Evolutionary conservation across 1,140 invertebrate genomes (phyloP).

Genomic region (Drosophila fuyamai): DNA sequence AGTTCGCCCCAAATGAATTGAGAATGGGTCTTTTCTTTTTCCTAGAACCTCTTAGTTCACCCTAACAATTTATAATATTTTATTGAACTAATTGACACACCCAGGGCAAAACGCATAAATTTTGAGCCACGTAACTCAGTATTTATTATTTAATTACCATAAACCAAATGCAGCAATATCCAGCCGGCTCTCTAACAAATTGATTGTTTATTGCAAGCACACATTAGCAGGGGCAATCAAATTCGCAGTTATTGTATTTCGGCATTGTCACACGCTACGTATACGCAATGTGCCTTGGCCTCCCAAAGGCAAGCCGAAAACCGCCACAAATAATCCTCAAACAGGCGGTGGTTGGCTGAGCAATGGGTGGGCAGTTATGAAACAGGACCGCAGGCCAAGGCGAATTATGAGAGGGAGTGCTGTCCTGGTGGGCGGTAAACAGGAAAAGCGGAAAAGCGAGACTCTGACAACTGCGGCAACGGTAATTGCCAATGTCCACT

Average conservation of each 20-base stretch:
- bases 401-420: constrained; percentile 50
- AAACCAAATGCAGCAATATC: constrained; percentile 49
- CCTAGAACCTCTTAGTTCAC: background rate
- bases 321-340: constrained; percentile 51
- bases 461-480: constrained; percentile 75
- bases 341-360: background rate
- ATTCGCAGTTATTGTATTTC: constrained; percentile 58
- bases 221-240: constrained; percentile 61
- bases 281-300: constrained; percentile 48
- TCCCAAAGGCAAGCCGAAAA: constrained; percentile 29
- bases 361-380: constrained; percentile 46
- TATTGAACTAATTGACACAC: constrained; percentile 70
- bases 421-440: background rate
- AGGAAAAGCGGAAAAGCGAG: constrained; percentile 35
- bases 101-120: constrained; percentile 55
- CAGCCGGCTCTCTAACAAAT: constrained; percentile 60
- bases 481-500: constrained; percentile 80
- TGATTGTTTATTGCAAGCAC: constrained; percentile 77
- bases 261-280: constrained; percentile 59
- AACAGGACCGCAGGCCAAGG: constrained; percentile 64
- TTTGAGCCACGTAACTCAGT: constrained; percentile 36
- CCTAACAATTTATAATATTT: constrained; percentile 49
- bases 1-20: constrained; percentile 30
- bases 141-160: constrained; percentile 81
- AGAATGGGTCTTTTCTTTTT: background rate